These are phyloP conservation scores for Hippopotamyrus pictus DNA, from an alignment of 2,797 vertebrate genomes.

Conservation along the genomic window DNA sequence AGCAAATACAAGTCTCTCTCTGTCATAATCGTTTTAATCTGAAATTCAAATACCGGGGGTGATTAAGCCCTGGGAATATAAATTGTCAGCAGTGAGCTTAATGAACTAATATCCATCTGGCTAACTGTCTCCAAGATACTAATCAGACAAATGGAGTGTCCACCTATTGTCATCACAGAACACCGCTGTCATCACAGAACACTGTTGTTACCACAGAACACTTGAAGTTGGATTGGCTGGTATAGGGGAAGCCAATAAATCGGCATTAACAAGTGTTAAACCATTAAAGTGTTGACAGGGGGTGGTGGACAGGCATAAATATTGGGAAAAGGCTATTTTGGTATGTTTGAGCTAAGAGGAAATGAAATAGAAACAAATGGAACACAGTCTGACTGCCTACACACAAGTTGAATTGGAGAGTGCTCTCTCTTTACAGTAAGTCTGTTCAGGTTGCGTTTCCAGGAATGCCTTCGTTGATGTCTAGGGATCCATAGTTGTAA, in stretches of 20 bases:
- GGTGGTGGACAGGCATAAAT: not conserved
- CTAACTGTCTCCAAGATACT: not conserved
- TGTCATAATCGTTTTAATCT: conserved; percentile 10
- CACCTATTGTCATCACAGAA: not conserved
- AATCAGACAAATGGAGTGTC: not conserved
- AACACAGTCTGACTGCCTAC: not conserved
- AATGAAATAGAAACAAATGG: not conserved
- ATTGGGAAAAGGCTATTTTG: not conserved
- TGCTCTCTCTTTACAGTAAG: not conserved
- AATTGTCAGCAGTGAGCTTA: not conserved
- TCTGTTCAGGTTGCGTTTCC: not conserved
- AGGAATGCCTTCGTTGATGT: not conserved
- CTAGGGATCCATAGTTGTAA: not conserved
- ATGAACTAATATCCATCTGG: conserved; percentile 17
- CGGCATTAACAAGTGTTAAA: not conserved
- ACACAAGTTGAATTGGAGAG: not conserved
- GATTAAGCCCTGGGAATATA: not conserved
- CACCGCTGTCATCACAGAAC: not conserved
- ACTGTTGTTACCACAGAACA: not conserved
- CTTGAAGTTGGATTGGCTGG: not conserved
- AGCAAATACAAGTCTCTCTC: not conserved
- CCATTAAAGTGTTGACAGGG: not conserved
- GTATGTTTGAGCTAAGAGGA: not conserved
- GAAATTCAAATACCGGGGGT: conserved; percentile 4
- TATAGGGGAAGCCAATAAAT: not conserved